Conservation (phyloP, 2,113 vertebrate genomes). For the Cebus imitator region DNA sequence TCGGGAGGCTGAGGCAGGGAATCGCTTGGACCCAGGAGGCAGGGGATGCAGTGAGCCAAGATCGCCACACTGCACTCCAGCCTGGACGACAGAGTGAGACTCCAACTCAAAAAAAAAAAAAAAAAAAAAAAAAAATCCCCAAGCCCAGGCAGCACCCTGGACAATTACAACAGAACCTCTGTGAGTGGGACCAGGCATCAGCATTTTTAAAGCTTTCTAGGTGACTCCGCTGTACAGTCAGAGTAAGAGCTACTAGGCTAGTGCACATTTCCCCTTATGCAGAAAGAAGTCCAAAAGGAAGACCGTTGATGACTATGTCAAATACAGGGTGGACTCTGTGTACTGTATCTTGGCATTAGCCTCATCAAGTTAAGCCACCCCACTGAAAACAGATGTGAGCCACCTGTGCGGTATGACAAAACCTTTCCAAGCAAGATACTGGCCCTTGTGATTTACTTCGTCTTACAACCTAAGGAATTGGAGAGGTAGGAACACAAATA, state of each 20-base stretch:
- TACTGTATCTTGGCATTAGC: neutral
- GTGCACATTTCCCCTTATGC: neutral
- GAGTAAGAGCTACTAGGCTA: neutral
- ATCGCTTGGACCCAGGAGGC: too few species aligned
- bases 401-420: neutral
- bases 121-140: too few species aligned
- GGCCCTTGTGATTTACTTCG: neutral
- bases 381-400: neutral
- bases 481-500: neutral
- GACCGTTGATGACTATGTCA: neutral
- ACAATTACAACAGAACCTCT: neutral
- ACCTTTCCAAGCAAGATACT: neutral
- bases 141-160: neutral
- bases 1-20: too few species aligned
- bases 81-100: too few species aligned
- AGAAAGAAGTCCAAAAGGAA: neutral
- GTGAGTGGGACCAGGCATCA: neutral
- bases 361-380: neutral
- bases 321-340: neutral
- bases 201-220: neutral
- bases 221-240: neutral
- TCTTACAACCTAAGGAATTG: neutral
- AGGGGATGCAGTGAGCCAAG: too few species aligned
- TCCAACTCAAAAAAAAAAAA: too few species aligned
- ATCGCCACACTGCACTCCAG: too few species aligned